A percentile compares a stretch with the other conserved stretches of the same genome.
These are phyloP conservation scores for Pachyrhynchus sulphureomaculatus DNA, from an alignment of 1,140 invertebrate genomes.

Conservation along the genomic window DNA sequence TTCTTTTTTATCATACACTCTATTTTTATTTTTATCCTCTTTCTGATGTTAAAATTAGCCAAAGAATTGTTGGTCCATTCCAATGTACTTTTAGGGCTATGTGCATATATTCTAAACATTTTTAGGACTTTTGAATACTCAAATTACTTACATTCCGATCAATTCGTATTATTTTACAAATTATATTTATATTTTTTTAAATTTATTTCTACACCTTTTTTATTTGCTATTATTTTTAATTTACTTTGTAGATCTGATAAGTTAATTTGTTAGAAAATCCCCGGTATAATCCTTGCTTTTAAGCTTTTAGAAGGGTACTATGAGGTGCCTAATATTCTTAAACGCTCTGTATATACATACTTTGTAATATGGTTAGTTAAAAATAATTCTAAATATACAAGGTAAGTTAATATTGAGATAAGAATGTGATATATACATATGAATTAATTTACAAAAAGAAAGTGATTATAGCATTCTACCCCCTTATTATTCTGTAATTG, in stretches of 20 bases:
- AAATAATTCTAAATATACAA: neutral
- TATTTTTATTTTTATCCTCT: neutral
- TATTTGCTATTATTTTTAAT: neutral
- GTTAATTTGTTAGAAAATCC: no score
- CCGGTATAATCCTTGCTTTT: neutral
- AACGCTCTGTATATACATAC: neutral
- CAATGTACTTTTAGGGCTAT: conserved; percentile 9
- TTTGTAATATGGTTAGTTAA: neutral
- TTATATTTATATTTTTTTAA: neutral
- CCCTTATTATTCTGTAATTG: no score
- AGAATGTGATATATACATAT: no score
- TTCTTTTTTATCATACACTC: no score
- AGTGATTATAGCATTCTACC: no score
- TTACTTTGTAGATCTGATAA: neutral
- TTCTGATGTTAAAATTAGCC: neutral
- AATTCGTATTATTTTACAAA: conserved; percentile 8
- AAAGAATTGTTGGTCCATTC: conserved; percentile 22
- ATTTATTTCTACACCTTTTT: neutral
- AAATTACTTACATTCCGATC: conserved; percentile 9
- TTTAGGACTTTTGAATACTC: conserved; percentile 1
- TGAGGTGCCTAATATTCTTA: neutral
- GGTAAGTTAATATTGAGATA: no score
- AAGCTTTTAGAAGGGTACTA: neutral
- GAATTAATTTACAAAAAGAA: no score
- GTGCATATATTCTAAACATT: conserved; percentile 26